phyloP scores from a whole-genome alignment of 1,140 invertebrate genomes.

The Subanguina moxae region DNA sequence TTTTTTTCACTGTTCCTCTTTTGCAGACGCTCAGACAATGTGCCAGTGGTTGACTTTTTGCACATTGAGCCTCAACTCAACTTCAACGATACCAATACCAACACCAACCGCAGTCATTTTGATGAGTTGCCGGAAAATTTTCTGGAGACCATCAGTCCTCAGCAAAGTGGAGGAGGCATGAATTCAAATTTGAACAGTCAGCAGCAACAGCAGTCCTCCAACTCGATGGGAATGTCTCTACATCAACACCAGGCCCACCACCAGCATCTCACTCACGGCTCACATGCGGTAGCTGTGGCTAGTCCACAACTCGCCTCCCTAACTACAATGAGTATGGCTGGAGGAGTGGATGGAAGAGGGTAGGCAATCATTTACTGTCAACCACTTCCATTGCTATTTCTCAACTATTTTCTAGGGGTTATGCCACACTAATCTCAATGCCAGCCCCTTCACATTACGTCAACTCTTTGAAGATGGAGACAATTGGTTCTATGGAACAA shows the following conservation, averaged over 20 bases:
- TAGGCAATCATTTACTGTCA: not conserved
- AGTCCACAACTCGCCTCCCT: slow-evolving; percentile 30
- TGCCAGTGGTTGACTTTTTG: slow-evolving; percentile 33
- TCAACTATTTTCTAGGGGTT: slow-evolving; percentile 23
- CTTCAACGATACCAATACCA: slow-evolving; percentile 20
- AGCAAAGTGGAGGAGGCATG: slow-evolving; percentile 33
- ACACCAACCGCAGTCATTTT: slow-evolving; percentile 39
- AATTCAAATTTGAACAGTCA: not conserved
- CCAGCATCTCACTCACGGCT: not conserved
- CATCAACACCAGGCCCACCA: slow-evolving; percentile 3
- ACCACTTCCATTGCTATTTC: not conserved
- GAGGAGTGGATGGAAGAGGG: slow-evolving; percentile 7
- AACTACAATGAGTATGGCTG: slow-evolving; percentile 30
- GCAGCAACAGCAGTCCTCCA: slow-evolving; percentile 11
- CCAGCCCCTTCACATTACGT: slow-evolving; percentile 31
- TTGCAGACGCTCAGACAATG: slow-evolving; percentile 33
- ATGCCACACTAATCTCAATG: slow-evolving; percentile 30
- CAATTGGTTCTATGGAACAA: slow-evolving; percentile 21
- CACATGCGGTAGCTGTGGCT: not conserved
- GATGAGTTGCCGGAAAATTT: slow-evolving; percentile 58
- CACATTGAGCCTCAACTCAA: slow-evolving; percentile 52
- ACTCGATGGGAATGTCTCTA: not conserved
- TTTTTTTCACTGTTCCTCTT: not conserved
- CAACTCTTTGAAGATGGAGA: slow-evolving; percentile 31
- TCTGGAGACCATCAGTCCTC: slow-evolving; percentile 55